Evolutionary conservation across 2,888 invertebrate genomes (phyloP).

Genomic region (Priapulus caudatus): DNA sequence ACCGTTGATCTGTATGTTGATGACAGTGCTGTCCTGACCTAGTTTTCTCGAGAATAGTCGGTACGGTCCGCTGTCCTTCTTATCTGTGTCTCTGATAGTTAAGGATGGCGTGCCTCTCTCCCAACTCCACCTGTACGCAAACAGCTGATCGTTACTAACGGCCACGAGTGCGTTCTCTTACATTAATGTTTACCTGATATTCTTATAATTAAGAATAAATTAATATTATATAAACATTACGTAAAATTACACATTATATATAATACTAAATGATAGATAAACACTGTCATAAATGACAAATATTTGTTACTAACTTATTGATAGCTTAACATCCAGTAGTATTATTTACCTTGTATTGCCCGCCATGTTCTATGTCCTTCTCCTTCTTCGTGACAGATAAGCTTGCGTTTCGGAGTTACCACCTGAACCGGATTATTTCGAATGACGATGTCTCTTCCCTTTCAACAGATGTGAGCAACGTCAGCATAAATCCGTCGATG

Average conservation of each 20-base stretch:
- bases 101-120: slow-evolving; percentile 81
- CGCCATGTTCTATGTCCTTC: background rate
- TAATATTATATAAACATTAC: background rate
- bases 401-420: slow-evolving; percentile 44
- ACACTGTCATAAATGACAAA: no score
- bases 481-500: slow-evolving; percentile 96
- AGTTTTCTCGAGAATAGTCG: slow-evolving; percentile 91
- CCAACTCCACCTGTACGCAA: background rate
- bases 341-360: background rate
- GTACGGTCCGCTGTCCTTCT: slow-evolving; percentile 89
- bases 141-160: no score
- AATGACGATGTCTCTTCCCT: slow-evolving; percentile 92
- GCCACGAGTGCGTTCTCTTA: no score
- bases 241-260: slow-evolving; percentile 4
- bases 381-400: background rate
- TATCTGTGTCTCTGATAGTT: slow-evolving; percentile 87
- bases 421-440: slow-evolving; percentile 96
- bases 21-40: slow-evolving; percentile 82
- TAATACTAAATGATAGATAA: background rate
- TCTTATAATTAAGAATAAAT: no score
- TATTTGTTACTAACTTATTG: no score
- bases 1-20: slow-evolving; percentile 93
- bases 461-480: slow-evolving; percentile 91
- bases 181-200: no score
- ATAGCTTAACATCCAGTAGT: no score